Evolutionary conservation across 2,797 vertebrate genomes (phyloP).

Genomic region (Craterocephalus amniculus): DNA sequence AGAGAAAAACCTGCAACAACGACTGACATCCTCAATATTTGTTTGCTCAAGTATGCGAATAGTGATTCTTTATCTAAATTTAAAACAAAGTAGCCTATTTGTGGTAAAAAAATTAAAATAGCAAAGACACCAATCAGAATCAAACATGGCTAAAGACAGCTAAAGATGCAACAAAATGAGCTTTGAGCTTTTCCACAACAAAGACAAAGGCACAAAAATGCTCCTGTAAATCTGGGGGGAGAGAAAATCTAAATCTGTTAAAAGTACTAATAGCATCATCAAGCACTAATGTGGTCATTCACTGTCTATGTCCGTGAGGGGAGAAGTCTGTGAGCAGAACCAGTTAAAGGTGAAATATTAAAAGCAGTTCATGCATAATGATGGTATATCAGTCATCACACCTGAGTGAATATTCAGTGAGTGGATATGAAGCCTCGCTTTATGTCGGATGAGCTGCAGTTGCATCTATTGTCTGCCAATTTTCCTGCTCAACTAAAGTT

Average conservation of each 20-base stretch:
- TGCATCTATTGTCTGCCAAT: not conserved
- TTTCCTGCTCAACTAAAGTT: not conserved
- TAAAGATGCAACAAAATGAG: not conserved
- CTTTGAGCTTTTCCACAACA: not conserved
- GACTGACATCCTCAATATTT: not conserved
- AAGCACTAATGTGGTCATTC: not conserved
- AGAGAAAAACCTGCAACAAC: not conserved
- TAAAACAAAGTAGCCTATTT: not conserved
- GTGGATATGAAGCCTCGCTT: not conserved
- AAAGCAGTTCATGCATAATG: not conserved
- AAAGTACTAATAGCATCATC: not conserved
- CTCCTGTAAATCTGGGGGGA: not conserved
- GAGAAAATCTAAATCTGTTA: not conserved
- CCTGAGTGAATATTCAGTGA: not conserved
- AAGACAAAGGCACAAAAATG: not conserved
- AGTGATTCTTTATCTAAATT: not conserved
- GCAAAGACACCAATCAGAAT: too few relatives aligned
- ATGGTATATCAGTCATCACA: not conserved
- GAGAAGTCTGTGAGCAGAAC: not conserved
- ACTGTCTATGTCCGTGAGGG: not conserved
- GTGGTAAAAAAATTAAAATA: too few relatives aligned
- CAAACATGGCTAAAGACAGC: too few relatives aligned
- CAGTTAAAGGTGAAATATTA: not conserved
- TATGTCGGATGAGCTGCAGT: not conserved
- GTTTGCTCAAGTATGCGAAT: not conserved